Evolutionary conservation across 1,140 invertebrate genomes (phyloP).

Genomic region (Drosophila melanogaster): DNA sequence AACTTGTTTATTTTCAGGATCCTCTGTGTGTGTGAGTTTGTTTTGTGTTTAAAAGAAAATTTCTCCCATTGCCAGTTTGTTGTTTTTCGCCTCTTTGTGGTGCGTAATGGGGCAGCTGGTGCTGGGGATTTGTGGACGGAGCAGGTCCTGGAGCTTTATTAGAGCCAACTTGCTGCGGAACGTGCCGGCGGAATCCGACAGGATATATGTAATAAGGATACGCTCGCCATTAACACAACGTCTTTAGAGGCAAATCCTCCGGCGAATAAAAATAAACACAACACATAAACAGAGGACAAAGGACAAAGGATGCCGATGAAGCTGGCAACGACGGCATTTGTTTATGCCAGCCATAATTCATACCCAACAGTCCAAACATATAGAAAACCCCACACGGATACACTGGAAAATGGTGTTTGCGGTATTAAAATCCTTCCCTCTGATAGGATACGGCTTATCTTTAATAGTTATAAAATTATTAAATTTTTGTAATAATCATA

Average conservation of each 20-base stretch:
- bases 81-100: slow-evolving; percentile 41
- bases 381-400: slow-evolving; percentile 28
- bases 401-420: background rate
- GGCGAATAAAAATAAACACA: slow-evolving; percentile 66
- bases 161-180: slow-evolving; percentile 27
- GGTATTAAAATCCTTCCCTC: background rate
- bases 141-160: slow-evolving; percentile 37
- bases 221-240: slow-evolving; percentile 48
- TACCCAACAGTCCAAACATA: slow-evolving; percentile 34
- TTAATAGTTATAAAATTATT: no score
- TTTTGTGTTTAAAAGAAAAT: slow-evolving; percentile 60
- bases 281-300: slow-evolving; percentile 40
- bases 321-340: slow-evolving; percentile 44
- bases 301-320: background rate
- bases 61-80: slow-evolving; percentile 42
- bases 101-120: slow-evolving; percentile 55
- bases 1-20: slow-evolving; percentile 65
- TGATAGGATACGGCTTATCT: no score
- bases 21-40: slow-evolving; percentile 19
- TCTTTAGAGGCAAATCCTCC: slow-evolving; percentile 54
- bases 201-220: slow-evolving; percentile 52
- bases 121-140: slow-evolving; percentile 32
- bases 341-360: slow-evolving; percentile 67
- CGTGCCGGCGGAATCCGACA: slow-evolving; percentile 29
- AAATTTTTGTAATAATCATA: background rate